Base-by-base conservation (phyloP, 2,113 vertebrate species). In the Paralichthys olivaceus region DNA sequence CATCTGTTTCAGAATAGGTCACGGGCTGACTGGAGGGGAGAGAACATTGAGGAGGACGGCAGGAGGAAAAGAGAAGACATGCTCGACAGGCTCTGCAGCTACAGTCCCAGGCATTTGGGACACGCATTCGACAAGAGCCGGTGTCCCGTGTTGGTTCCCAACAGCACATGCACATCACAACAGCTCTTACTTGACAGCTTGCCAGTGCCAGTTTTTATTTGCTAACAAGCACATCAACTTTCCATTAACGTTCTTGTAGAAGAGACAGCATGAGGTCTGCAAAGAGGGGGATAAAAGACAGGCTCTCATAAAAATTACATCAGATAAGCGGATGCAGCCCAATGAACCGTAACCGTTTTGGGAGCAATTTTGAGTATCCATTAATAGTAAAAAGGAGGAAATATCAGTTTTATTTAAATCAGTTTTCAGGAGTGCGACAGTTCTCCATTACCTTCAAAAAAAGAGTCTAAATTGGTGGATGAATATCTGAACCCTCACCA, bases 1-100 rank as follows among this genome's bases (percentile, higher is more conserved):
- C 92, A 93, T 92, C 88, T 92, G 91, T 80, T 88, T 72, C 40
- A 22, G 78, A 80, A 77, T 55, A 62, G 84, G 89, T 90, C 81
- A 76, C 73, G 72, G 65, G 55, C 72, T 72, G 62, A 84, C 26
- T 15, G 32, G 75, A 81, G 26, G 61, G 64, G 67, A 37, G 62
- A 56, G 67, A 53, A 76, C 25, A 45, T 5, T 2, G 77, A 77
- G n/a, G 29, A 51, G 49, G 49, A n/a, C 0, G 17, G 61, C 72
- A 81, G 32, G 51, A 23, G 34, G 64, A 6, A 54, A 66, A 64
- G 65, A 55, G 65, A 64, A 71, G 69, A 72, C 61, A 69, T 69
- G 78, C 78, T 82, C 70, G 78, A 81, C 54, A 56, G 29, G 74
- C 69, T 77, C 45, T 51, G 67, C 37, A 5, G 34, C 57, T 37